Percentiles rank a stretch among this genome's conserved stretches.
Conservation (phyloP, 2,113 vertebrate species). For the Heteronetta atricapilla region DNA sequence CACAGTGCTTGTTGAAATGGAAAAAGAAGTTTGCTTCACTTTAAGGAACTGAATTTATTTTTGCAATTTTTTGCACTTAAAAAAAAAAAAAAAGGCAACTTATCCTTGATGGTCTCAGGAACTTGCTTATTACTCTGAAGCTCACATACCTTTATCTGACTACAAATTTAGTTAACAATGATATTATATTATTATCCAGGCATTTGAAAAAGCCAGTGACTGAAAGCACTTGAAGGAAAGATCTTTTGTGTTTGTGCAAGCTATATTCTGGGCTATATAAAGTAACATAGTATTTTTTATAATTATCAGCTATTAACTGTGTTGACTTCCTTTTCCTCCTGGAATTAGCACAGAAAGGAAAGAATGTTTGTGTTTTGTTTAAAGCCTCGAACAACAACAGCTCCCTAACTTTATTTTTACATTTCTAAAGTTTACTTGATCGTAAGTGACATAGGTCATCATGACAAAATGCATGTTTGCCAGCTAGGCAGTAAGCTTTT, state of each 20-base stretch:
- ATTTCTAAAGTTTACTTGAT: background rate
- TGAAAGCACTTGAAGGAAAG: background rate
- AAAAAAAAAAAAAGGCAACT: background rate
- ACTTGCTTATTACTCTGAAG: background rate
- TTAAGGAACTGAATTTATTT: background rate
- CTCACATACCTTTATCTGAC: background rate
- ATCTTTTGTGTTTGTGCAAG: background rate
- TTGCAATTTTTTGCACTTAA: background rate
- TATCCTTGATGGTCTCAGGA: background rate
- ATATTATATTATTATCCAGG: background rate
- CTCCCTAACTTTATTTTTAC: background rate
- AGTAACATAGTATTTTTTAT: conserved; percentile 4
- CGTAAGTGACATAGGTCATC: background rate
- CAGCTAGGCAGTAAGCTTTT: background rate
- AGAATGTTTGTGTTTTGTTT: background rate
- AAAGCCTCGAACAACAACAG: background rate
- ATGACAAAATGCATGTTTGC: background rate
- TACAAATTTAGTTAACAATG: background rate
- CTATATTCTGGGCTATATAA: background rate
- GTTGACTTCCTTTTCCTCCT: conserved; percentile 19
- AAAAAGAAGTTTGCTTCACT: rapidly evolving
- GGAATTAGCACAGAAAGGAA: conserved; percentile 32
- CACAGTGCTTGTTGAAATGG: background rate
- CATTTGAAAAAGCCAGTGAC: background rate
- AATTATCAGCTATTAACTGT: conserved; percentile 8